Conservation (phyloP, 2,113 vertebrate genomes). For the Pedionomus torquatus region DNA sequence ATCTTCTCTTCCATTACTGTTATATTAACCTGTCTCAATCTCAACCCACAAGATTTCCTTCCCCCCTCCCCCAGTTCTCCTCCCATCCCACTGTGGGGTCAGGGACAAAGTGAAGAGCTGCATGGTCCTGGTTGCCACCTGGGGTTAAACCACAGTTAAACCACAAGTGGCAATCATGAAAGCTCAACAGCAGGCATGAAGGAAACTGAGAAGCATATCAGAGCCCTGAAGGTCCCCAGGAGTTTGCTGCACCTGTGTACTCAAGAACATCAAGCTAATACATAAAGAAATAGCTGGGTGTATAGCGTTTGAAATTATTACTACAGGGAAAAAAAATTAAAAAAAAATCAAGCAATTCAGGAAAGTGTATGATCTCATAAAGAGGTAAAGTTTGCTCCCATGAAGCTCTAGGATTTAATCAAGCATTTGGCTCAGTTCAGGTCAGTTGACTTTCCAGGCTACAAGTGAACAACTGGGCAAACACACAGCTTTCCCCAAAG, state of each 20-base stretch:
- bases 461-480: background rate
- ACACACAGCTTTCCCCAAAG: background rate
- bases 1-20: background rate
- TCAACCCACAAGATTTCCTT: background rate
- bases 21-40: background rate
- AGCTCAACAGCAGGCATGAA: background rate
- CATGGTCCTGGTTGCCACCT: background rate
- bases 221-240: background rate
- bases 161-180: background rate
- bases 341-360: background rate
- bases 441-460: background rate
- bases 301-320: background rate
- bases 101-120: background rate
- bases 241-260: background rate
- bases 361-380: background rate
- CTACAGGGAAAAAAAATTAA: too few species aligned
- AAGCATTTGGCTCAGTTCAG: background rate
- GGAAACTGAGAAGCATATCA: background rate
- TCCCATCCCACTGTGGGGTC: background rate
- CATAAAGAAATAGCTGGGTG: background rate
- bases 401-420: background rate
- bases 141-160: too few species aligned
- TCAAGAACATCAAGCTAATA: background rate
- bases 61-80: background rate
- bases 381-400: background rate